A percentile compares a stretch with the other conserved stretches of the same genome.
These are phyloP conservation scores for Venturia canescens DNA, from an alignment of 1,140 invertebrate species.

Conservation along the genomic window DNA sequence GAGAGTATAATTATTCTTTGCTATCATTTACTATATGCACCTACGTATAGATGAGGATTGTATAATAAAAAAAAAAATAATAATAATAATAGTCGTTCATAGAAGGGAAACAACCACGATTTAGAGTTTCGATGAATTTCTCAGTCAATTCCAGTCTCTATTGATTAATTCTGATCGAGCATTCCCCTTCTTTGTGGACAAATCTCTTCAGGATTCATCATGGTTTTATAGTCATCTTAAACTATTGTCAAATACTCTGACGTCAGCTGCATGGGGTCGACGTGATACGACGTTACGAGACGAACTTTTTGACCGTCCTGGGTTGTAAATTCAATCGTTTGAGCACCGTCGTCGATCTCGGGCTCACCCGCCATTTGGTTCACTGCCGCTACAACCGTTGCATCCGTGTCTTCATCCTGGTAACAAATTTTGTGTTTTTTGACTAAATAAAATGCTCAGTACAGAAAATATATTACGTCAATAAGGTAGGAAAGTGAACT, in stretches of 20 bases:
- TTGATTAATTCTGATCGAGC: not conserved
- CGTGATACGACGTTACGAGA: slow-evolving; percentile 73
- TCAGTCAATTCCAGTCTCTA: not conserved
- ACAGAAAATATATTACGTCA: slow-evolving; percentile 25
- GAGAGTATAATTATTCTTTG: not conserved
- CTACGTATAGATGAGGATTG: not conserved
- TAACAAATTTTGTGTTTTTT: slow-evolving; percentile 36
- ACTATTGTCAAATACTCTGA: slow-evolving; percentile 76
- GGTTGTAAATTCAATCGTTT: slow-evolving; percentile 75
- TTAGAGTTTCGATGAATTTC: not conserved
- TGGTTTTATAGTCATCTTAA: slow-evolving; percentile 55
- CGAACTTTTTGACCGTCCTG: slow-evolving; percentile 76
- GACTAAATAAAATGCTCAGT: not conserved
- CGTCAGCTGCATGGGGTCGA: slow-evolving; percentile 72
- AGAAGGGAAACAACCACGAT: not conserved
- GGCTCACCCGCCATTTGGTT: slow-evolving; percentile 66
- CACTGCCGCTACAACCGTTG: slow-evolving; percentile 66
- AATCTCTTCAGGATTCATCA: not conserved
- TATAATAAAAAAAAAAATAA: not conserved
- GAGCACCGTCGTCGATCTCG: slow-evolving; percentile 63
- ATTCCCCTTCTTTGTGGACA: not conserved
- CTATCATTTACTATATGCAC: not conserved
- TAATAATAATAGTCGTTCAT: not conserved
- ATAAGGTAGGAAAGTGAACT: no score
- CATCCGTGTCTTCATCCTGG: slow-evolving; percentile 68